A percentile compares a stretch with the other conserved stretches of the same genome.
Evolutionary conservation across 2,113 vertebrate genomes (phyloP).

Genomic region (Hystrix brachyura): DNA sequence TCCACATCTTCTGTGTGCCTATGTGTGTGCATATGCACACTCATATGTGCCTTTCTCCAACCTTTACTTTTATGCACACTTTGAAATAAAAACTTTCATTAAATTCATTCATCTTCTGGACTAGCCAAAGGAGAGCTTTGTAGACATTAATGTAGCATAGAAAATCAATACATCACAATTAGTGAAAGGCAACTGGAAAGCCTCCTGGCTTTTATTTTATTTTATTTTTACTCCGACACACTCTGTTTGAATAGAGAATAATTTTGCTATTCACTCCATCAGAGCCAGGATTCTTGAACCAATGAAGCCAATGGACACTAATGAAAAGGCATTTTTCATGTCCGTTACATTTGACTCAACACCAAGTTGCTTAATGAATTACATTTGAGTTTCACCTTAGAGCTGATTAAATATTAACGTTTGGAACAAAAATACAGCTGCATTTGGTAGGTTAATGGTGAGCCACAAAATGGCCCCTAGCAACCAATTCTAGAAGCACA

Average conservation of each 20-base stretch:
- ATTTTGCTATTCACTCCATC: slow-evolving; percentile 75
- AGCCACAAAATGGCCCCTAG: slow-evolving; percentile 64
- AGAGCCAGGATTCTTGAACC: slow-evolving; percentile 73
- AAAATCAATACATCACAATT: slow-evolving; percentile 83
- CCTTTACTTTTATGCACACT: slow-evolving; percentile 37
- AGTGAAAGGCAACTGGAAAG: slow-evolving; percentile 69
- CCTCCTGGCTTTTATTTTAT: slow-evolving; percentile 68
- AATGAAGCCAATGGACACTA: slow-evolving; percentile 77
- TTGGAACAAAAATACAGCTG: slow-evolving; percentile 75
- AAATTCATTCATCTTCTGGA: slow-evolving; percentile 77
- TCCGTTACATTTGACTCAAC: slow-evolving; percentile 84
- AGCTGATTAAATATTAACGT: slow-evolving; percentile 86
- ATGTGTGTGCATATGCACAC: background rate
- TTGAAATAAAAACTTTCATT: slow-evolving; percentile 73
- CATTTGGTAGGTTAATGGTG: slow-evolving; percentile 56
- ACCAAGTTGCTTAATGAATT: slow-evolving; percentile 85
- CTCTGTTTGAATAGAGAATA: slow-evolving; percentile 68
- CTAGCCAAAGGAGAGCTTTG: slow-evolving; percentile 69
- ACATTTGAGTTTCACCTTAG: slow-evolving; percentile 84
- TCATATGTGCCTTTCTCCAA: background rate
- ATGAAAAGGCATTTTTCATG: slow-evolving; percentile 87
- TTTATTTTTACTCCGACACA: slow-evolving; percentile 72
- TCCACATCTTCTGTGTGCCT: background rate
- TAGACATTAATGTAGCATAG: slow-evolving; percentile 70
- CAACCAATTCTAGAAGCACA: slow-evolving; percentile 38